Base-by-base conservation (phyloP, 2,113 vertebrate genomes). In the Neopipo cinnamomea region DNA sequence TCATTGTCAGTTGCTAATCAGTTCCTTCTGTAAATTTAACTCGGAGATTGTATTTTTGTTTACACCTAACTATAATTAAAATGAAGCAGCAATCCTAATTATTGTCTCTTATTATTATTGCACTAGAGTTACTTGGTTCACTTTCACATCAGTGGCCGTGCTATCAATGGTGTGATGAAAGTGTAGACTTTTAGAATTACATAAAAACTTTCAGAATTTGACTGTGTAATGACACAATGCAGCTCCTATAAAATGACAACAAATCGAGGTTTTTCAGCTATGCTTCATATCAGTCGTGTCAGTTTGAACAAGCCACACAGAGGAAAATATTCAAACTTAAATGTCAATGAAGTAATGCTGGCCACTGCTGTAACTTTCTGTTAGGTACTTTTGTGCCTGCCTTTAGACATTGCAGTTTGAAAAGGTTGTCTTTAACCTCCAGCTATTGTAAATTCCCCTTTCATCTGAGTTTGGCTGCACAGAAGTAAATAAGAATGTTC, bases 391-490 rank as follows among this genome's bases (percentile, higher is more conserved):
- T 46, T 14, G 55, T 84, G 61, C 31, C 35, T 90, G 24, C 21
- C 33, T 91, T 89, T 82, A 91, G 66, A 85, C 67, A 77, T 59
- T 55, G 27, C 62, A 20, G 9, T 88, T 88, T 90, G 95, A 96
- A 96, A 96, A 96, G 92, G 85, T 95, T 96, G 63, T 74, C 72
- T 90, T 83, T 92, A 91, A 86, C 85, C 56, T 93, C 72, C 44
- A 78, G 83, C 91, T 91, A 75, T 89, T 89, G 41, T 85, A 95
- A 91, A 76, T 71, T 63, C 62, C 90, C 3, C 0, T 83, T 73
- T 86, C 82, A 77, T 31, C 21, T 63, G 27, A 70, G 33, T 70
- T 90, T 62, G 20, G 6, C 31, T 88, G 59, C 56, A 72, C 21
- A 78, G 46, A 88, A 84, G 14, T 93, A 93, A 96, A 74, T 41